Base-by-base conservation (phyloP, 2,888 invertebrate genomes). In the Stramonita haemastoma region DNA sequence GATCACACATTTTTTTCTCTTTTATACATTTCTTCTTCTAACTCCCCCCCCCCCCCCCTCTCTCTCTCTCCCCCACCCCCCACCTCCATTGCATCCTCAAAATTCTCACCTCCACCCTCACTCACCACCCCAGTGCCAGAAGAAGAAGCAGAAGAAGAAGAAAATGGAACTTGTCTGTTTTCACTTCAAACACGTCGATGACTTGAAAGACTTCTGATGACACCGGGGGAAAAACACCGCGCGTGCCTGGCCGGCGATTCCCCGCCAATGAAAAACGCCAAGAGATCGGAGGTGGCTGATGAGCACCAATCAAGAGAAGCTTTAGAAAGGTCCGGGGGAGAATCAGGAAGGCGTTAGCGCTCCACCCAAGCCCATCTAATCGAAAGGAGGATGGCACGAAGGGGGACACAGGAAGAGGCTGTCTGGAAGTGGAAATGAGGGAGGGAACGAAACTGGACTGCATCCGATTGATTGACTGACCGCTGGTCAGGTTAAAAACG, bases 221-320 rank as follows among this genome's bases (percentile, higher is more conserved):
- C 86, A 86, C 86, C 86, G 6, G 86, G 66, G 66, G 84, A 86
- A 86, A 86, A 86, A 86, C 86, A 57, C 86, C 26, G 57, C 57
- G 57, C 86, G 86, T 86, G 86, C 86, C 86, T 66, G 4, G 32
- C 86, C n/a, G 32, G 66, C 57, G 86, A 86, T 66, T 86, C 86
- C 86, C 86, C 60, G 86, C 86, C 86, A 66, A 86, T 86, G 86
- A 86, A 86, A 86, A 86, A 57, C 19, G 60, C 86, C 29, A 19
- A 86, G 86, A 86, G 86, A 86, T 86, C 86, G 86, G 86, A 86
- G 86, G 86, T 86, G 86, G 86, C 66, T 86, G 86, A 86, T 86
- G 86, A 86, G 86, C 86, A 60, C 86, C 86, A 86, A 86, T 86
- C 86, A 86, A 66, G 60, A 66, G 86, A 86, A 86, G 86, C 57